Evolutionary conservation across 2,888 invertebrate species (phyloP).

Genomic region (Schrankia costaestrigalis): DNA sequence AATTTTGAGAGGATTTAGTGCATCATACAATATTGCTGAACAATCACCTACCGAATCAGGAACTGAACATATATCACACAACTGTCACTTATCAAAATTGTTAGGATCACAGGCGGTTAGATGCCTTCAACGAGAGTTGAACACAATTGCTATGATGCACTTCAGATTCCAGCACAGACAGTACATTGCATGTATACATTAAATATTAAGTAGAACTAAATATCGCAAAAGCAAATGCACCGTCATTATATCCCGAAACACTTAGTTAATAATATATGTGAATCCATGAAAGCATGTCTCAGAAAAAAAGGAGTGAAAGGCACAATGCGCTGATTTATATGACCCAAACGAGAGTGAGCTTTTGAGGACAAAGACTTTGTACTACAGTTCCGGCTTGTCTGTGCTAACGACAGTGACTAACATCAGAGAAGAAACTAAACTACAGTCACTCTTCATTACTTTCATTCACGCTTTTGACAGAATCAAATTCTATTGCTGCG

Average conservation of each 20-base stretch:
- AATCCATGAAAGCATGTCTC: constrained; percentile 81
- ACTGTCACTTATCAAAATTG: constrained; percentile 31
- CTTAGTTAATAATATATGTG: constrained; percentile 54
- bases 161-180: constrained; percentile 70
- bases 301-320: constrained; percentile 68
- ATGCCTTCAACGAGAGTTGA: constrained; percentile 43
- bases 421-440: constrained; percentile 55
- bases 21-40: constrained; percentile 68
- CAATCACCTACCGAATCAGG: constrained; percentile 33
- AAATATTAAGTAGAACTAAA: constrained; percentile 65
- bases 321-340: constrained; percentile 56
- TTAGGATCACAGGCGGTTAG: constrained; percentile 30
- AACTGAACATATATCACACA: constrained; percentile 26
- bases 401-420: constrained; percentile 74
- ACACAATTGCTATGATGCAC: constrained; percentile 75
- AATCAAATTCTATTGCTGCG: constrained; percentile 45
- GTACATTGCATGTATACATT: constrained; percentile 68
- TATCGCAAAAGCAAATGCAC: constrained; percentile 74
- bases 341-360: constrained; percentile 63
- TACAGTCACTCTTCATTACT: constrained; percentile 60
- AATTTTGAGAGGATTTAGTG: constrained; percentile 66
- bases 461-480: constrained; percentile 59
- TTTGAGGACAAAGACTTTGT: constrained; percentile 69
- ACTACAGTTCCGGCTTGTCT: constrained; percentile 73
- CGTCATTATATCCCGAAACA: constrained; percentile 66